Conservation (phyloP, 2,888 invertebrate genomes). For the Eremobia ochroleuca region DNA sequence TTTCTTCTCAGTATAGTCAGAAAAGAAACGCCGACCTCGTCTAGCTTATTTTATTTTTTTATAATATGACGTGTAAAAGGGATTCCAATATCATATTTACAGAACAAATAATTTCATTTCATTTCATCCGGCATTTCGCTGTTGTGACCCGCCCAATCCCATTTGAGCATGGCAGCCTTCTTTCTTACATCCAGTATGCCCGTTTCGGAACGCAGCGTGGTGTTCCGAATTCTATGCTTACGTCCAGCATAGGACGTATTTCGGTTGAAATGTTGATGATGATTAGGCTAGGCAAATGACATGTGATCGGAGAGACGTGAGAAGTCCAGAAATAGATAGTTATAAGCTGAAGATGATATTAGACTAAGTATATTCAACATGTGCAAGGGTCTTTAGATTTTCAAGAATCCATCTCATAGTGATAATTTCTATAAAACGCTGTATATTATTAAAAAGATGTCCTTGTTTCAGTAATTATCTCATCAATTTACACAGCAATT, state of each 20-base stretch:
- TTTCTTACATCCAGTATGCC: background rate
- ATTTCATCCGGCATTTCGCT: background rate
- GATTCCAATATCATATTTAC: background rate
- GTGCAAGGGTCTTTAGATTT: background rate
- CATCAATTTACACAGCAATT: constrained; percentile 59
- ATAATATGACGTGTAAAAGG: background rate
- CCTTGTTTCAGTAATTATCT: constrained; percentile 54
- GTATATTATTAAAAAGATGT: constrained; percentile 30
- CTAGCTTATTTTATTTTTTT: background rate
- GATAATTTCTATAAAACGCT: background rate
- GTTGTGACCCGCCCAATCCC: background rate
- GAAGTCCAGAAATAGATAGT: background rate
- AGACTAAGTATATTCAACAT: background rate
- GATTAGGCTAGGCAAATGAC: background rate
- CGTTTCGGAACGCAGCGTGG: background rate
- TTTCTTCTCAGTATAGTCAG: background rate
- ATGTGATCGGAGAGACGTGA: background rate
- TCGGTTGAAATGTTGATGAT: background rate
- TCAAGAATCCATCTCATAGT: background rate
- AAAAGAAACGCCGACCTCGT: background rate
- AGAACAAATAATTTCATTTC: background rate
- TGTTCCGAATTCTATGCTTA: background rate
- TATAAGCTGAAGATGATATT: too few relatives aligned
- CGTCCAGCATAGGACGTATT: background rate
- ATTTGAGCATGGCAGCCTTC: background rate